phyloP scores from a whole-genome alignment of 1,140 invertebrate genomes.

The Nixonia krombeini region DNA sequence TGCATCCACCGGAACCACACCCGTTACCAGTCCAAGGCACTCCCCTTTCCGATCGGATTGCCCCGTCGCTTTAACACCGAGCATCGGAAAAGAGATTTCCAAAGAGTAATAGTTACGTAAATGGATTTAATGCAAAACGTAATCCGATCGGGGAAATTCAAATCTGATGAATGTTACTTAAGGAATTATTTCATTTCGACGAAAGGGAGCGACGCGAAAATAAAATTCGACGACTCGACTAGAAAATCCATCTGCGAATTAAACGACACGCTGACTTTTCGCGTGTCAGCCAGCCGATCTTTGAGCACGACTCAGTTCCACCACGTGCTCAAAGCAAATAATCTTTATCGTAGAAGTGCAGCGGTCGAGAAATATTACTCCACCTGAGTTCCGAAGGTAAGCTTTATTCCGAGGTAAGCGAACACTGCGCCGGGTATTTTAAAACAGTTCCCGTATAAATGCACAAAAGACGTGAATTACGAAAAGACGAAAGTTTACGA shows the following conservation, averaged over 20 bases:
- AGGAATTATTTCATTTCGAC: constrained; percentile 29
- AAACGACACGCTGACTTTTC: no score
- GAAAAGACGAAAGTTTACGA: constrained; percentile 7
- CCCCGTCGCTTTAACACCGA: constrained; percentile 2
- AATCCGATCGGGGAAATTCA: constrained; percentile 14
- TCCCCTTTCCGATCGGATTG: constrained; percentile 42
- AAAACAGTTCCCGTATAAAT: no score
- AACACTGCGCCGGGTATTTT: no score
- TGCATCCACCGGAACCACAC: constrained; percentile 50
- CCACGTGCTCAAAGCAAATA: no score
- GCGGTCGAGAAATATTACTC: no score
- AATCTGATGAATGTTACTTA: constrained; percentile 24
- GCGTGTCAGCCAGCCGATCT: no score
- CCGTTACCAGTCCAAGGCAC: constrained; percentile 38
- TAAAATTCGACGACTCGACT: no score
- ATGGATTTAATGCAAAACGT: constrained; percentile 30
- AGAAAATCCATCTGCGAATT: no score
- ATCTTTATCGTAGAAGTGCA: no score
- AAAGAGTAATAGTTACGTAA: constrained; percentile 29
- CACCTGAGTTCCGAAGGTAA: no score
- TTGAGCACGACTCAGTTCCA: no score
- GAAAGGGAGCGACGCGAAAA: neutral
- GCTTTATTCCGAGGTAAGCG: neutral
- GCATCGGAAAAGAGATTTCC: constrained; percentile 22
- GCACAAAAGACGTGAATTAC: no score